Evolutionary conservation across 2,797 vertebrate species (phyloP).

Genomic region (Scleropages formosus): DNA sequence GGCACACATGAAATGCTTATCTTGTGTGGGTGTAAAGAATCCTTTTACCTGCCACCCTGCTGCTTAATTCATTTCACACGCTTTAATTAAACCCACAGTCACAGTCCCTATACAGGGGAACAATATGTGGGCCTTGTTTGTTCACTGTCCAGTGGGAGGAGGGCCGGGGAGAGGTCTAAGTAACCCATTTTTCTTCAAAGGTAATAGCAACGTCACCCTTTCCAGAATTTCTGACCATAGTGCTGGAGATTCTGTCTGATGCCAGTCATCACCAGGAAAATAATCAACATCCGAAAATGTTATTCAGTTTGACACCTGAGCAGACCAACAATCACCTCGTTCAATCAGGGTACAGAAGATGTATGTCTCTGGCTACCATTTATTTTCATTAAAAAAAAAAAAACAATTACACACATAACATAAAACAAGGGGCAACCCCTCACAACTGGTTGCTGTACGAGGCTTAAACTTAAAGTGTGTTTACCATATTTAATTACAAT

Average conservation of each 20-base stretch:
- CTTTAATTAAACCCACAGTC: conserved; percentile 76
- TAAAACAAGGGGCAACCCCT: too few species aligned
- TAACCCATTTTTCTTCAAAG: conserved; percentile 72
- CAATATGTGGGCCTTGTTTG: conserved; percentile 54
- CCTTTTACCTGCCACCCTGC: conserved; percentile 65
- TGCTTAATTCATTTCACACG: conserved; percentile 75
- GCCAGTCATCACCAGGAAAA: conserved; percentile 70
- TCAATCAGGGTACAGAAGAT: background rate
- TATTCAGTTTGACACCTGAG: background rate
- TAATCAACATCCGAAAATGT: background rate
- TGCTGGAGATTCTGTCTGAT: conserved; percentile 77
- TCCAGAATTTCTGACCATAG: conserved; percentile 73
- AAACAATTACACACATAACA: background rate
- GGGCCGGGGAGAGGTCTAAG: conserved; percentile 55
- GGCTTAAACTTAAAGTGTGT: too few species aligned
- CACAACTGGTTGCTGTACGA: too few species aligned
- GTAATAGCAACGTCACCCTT: conserved; percentile 74
- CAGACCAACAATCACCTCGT: background rate
- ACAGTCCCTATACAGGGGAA: conserved; percentile 55
- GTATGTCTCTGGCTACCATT: background rate
- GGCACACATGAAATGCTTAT: conserved; percentile 58
- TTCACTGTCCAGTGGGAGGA: conserved; percentile 50
- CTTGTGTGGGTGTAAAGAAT: conserved; percentile 61
- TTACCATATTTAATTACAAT: too few species aligned
- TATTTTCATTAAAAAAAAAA: background rate